Evolutionary conservation across 2,113 vertebrate genomes (phyloP).

Genomic region (Guaruba guarouba): DNA sequence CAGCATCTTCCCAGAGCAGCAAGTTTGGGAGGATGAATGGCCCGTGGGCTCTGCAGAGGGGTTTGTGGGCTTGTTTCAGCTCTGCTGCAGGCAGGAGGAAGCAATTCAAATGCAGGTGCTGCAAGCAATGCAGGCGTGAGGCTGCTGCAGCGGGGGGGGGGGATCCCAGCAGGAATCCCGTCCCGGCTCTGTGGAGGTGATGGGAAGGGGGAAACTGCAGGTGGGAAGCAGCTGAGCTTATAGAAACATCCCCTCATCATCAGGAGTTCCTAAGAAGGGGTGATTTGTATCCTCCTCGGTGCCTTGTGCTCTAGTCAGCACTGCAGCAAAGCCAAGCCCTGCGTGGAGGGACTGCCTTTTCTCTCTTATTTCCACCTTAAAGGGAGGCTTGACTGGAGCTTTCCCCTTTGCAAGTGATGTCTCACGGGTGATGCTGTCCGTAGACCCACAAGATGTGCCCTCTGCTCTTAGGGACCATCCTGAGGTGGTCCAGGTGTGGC

Average conservation of each 20-base stretch:
- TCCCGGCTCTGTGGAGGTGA: neutral
- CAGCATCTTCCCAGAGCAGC: neutral
- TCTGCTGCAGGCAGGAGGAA: neutral
- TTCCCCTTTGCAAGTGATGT: neutral
- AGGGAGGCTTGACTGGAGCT: neutral
- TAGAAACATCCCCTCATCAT: neutral
- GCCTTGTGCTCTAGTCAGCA: neutral
- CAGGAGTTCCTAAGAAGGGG: neutral
- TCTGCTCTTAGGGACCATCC: neutral
- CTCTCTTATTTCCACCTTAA: neutral
- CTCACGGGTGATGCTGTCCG: accelerated
- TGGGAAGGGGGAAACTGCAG: neutral
- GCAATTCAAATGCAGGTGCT: neutral
- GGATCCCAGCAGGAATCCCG: neutral
- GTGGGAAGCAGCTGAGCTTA: neutral
- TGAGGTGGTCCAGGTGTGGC: neutral
- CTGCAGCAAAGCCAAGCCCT: neutral
- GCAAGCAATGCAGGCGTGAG: neutral
- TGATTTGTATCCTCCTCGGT: accelerated
- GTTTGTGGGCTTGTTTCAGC: neutral
- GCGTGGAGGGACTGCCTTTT: neutral
- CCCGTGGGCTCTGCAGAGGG: neutral
- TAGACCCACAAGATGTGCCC: neutral
- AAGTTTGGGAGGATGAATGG: neutral
- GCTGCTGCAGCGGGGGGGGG: neutral